A percentile compares a stretch with the other conserved stretches of the same genome.
These are phyloP conservation scores for Novumbra hubbsi DNA, from an alignment of 2,797 vertebrate genomes.

Conservation along the genomic window DNA sequence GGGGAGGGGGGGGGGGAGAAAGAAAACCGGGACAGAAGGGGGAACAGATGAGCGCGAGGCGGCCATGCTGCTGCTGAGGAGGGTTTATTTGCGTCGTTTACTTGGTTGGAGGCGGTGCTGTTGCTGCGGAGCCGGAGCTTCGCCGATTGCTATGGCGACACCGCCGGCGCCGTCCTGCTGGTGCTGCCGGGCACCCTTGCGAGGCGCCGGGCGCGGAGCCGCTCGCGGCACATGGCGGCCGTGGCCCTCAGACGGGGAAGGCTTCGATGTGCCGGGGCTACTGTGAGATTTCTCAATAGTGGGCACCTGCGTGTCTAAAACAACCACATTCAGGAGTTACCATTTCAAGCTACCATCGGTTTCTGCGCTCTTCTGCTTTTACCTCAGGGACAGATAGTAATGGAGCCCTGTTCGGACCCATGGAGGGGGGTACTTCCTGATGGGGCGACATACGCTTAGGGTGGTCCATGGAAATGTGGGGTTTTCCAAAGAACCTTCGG, in stretches of 20 bases:
- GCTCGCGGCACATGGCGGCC: slow-evolving; percentile 78
- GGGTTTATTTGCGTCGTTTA: slow-evolving; percentile 97
- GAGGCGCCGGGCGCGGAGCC: slow-evolving; percentile 79
- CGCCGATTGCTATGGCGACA: slow-evolving; percentile 86
- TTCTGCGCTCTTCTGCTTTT: slow-evolving; percentile 7
- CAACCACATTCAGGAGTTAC: slow-evolving; percentile 73
- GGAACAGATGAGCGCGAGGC: slow-evolving; percentile 92
- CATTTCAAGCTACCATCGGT: slow-evolving; percentile 16
- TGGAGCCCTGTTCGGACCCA: slow-evolving; percentile 2
- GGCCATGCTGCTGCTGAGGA: slow-evolving; percentile 99
- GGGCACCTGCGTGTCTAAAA: slow-evolving; percentile 94
- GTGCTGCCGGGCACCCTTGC: slow-evolving; percentile 92
- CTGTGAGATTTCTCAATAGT: slow-evolving; percentile 99
- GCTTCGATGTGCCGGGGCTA: slow-evolving; percentile 95
- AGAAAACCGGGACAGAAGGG: slow-evolving; percentile 64
- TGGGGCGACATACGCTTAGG: neutral
- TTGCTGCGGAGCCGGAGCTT: slow-evolving; percentile 77
- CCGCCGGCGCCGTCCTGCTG: slow-evolving; percentile 74
- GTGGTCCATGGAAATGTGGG: neutral
- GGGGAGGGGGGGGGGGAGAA: slow-evolving; percentile 21
- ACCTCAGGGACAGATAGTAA: slow-evolving; percentile 19
- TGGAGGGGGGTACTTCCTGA: neutral
- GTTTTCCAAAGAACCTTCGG: slow-evolving; percentile 1
- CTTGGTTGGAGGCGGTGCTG: slow-evolving; percentile 92
- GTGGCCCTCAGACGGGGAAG: slow-evolving; percentile 87